phyloP scores from a whole-genome alignment of 2,888 invertebrate genomes.

The Nemoura dubitans region DNA sequence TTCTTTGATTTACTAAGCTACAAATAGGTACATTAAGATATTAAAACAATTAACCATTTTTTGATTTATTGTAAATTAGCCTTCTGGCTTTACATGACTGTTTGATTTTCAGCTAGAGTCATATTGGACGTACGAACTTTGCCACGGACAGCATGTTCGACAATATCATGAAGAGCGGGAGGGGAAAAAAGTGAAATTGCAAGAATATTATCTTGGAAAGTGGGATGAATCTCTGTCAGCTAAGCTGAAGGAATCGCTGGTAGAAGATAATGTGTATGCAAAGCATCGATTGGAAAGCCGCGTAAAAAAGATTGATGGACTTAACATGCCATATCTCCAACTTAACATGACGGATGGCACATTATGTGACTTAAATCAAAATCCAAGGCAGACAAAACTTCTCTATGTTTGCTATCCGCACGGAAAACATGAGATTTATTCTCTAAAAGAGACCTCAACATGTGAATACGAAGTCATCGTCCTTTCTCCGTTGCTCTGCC shows the following conservation, averaged over 20 bases:
- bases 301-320: conserved; percentile 84
- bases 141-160: conserved; percentile 88
- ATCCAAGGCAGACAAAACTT: conserved; percentile 82
- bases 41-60: conserved; percentile 16
- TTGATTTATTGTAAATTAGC: neutral
- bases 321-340: conserved; percentile 86
- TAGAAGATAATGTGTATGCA: conserved; percentile 45
- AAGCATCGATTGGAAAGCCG: conserved; percentile 57
- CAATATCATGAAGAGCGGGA: conserved; percentile 97
- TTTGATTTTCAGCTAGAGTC: conserved; percentile 71
- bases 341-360: conserved; percentile 91
- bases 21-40: no score
- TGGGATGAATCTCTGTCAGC: conserved; percentile 74
- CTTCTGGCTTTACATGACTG: neutral
- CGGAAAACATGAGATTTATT: conserved; percentile 91
- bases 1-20: no score
- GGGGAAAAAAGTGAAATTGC: conserved; percentile 81
- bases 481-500: conserved; percentile 85
- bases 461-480: conserved; percentile 95
- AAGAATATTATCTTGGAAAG: conserved; percentile 86
- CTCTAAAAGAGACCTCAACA: conserved; percentile 90
- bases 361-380: conserved; percentile 87
- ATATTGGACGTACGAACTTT: conserved; percentile 97
- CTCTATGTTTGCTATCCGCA: conserved; percentile 89
- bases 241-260: conserved; percentile 54